Percentiles rank a stretch among this genome's conserved stretches.
Evolutionary conservation across 2,797 vertebrate species (phyloP).

Genomic region (Knipowitschia caucasica): DNA sequence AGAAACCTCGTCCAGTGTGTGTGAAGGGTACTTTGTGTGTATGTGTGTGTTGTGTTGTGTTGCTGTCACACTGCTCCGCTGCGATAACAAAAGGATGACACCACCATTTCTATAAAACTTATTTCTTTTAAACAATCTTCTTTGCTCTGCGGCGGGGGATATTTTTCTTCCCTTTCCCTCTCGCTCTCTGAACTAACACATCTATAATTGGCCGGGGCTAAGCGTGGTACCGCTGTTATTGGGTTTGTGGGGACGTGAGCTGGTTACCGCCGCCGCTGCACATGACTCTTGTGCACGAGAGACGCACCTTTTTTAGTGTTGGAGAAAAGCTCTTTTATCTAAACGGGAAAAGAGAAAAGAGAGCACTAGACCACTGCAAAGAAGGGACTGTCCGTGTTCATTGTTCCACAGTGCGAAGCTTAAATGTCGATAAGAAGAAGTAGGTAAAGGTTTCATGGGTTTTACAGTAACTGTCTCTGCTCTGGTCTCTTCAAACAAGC

Average conservation of each 20-base stretch:
- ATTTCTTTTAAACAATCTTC: conserved; percentile 22
- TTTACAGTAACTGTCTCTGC: no score
- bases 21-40: no score
- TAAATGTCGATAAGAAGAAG: no score
- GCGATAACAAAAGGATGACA: conserved; percentile 4
- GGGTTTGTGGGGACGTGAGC: conserved; percentile 31
- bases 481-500: no score
- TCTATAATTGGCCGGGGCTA: conserved; percentile 40
- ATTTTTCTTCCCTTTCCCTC: conserved; percentile 29
- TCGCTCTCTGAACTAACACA: conserved; percentile 30
- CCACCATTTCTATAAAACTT: conserved; percentile 14
- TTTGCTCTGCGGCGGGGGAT: conserved; percentile 10
- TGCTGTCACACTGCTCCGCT: not conserved
- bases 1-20: not conserved
- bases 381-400: no score
- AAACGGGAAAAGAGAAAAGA: no score
- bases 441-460: no score
- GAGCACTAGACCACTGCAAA: no score
- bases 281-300: no score
- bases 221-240: conserved; percentile 42
- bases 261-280: conserved; percentile 38
- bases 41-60: not conserved
- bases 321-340: no score
- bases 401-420: no score
- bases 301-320: no score